Conservation (phyloP, 1,140 invertebrate species). For the Ceratina calcarata region DNA sequence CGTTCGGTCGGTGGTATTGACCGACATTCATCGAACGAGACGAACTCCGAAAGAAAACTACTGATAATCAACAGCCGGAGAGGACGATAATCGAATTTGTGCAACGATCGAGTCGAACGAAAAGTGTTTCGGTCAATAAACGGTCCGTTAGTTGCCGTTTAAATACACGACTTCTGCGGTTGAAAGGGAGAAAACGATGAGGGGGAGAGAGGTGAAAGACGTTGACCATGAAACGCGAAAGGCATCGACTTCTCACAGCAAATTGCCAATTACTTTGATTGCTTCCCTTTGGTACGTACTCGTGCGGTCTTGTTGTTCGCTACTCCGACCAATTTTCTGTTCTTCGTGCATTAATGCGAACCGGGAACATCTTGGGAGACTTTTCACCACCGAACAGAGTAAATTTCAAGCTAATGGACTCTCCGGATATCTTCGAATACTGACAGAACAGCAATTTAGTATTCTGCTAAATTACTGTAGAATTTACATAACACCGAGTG, state of each 20-base stretch:
- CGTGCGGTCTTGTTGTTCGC: constrained; percentile 5
- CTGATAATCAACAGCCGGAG: constrained; percentile 46
- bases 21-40: constrained; percentile 16
- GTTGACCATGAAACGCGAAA: constrained; percentile 54
- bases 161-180: constrained; percentile 58
- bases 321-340: not conserved
- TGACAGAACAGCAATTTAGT: not conserved
- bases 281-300: constrained; percentile 8
- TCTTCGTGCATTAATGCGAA: constrained; percentile 29
- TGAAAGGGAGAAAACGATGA: constrained; percentile 40
- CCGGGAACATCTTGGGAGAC: not conserved
- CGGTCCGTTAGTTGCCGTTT: constrained; percentile 61
- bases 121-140: constrained; percentile 63
- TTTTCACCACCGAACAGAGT: not conserved
- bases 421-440: not conserved
- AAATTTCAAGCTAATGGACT: constrained; percentile 16
- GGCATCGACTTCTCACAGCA: constrained; percentile 46
- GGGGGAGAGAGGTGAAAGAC: not conserved
- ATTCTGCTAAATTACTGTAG: not conserved
- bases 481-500: constrained; percentile 2
- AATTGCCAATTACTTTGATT: constrained; percentile 63
- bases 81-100: constrained; percentile 60
- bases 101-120: constrained; percentile 41
- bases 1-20: not conserved
- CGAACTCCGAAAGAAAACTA: constrained; percentile 13